phyloP scores from a whole-genome alignment of 2,797 vertebrate species.

The Leucoraja ocellata region DNA sequence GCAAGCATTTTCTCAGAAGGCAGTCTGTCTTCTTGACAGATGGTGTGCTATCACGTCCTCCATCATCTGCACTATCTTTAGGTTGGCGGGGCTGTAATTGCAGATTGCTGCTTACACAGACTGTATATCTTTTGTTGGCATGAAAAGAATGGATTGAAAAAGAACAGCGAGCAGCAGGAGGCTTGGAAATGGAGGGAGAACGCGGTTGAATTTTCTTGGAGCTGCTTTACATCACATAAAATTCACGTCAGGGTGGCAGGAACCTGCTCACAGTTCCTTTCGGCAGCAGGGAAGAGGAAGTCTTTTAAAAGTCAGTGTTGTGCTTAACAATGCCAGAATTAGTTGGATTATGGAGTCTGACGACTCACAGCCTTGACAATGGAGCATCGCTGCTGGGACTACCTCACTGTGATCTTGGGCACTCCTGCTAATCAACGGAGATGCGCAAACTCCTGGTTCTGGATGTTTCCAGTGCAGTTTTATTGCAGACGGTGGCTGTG shows the following conservation, averaged over 20 bases:
- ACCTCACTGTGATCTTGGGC: not conserved
- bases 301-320: not conserved
- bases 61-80: not conserved
- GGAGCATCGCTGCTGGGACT: not conserved
- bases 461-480: not conserved
- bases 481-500: not conserved
- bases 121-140: constrained; percentile 16
- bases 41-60: not conserved
- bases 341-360: too few relatives aligned
- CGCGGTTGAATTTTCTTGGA: not conserved
- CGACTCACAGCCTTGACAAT: not conserved
- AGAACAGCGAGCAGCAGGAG: constrained; percentile 22
- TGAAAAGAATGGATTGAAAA: constrained; percentile 24
- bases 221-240: not conserved
- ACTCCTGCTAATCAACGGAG: too few relatives aligned
- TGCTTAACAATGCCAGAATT: not conserved
- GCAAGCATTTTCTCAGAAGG: not conserved
- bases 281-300: constrained; percentile 26
- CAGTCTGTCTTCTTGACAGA: constrained; percentile 29
- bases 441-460: not conserved
- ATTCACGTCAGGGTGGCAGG: constrained; percentile 5
- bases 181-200: not conserved
- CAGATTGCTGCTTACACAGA: constrained; percentile 20
- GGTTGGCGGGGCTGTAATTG: constrained; percentile 3
- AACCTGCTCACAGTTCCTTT: not conserved